Percentiles rank a stretch among this genome's conserved stretches.
These are phyloP conservation scores for Montipora efflorescens DNA, from an alignment of 64 coral and sea anemone genomes.

Conservation along the genomic window DNA sequence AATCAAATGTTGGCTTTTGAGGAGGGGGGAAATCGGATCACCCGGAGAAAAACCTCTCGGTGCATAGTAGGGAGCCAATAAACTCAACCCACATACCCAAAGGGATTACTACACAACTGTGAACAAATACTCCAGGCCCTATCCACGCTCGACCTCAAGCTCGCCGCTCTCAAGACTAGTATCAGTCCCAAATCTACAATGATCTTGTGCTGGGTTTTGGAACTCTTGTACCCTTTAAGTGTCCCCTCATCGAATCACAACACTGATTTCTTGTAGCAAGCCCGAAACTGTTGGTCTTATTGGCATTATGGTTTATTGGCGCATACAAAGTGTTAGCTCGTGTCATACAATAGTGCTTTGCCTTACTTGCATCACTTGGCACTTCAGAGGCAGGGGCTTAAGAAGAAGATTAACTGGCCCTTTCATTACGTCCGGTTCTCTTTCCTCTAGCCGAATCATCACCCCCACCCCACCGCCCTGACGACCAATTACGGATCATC, in stretches of 20 bases:
- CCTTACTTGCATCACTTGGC: constrained; percentile 10
- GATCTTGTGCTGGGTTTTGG: not conserved
- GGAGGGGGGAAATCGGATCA: too few species aligned
- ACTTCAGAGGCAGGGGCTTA: not conserved
- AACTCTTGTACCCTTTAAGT: not conserved
- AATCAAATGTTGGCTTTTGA: too few species aligned
- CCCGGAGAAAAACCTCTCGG: too few species aligned
- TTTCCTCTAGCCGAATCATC: not conserved
- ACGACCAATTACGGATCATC: too few species aligned
- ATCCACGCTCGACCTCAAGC: not conserved
- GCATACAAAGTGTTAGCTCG: not conserved
- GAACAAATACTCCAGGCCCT: not conserved
- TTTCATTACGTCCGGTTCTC: not conserved
- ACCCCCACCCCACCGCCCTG: too few species aligned
- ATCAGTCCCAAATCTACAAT: not conserved
- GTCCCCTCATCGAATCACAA: not conserved
- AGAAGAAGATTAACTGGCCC: not conserved
- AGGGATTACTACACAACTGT: not conserved
- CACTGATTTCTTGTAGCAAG: not conserved
- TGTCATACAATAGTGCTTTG: not conserved
- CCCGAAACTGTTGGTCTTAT: not conserved
- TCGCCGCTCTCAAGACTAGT: not conserved
- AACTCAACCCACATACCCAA: too few species aligned
- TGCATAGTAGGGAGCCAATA: too few species aligned
- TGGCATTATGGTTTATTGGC: not conserved